phyloP scores from a whole-genome alignment of 1,140 invertebrate genomes.

The Nylanderia fulva region DNA sequence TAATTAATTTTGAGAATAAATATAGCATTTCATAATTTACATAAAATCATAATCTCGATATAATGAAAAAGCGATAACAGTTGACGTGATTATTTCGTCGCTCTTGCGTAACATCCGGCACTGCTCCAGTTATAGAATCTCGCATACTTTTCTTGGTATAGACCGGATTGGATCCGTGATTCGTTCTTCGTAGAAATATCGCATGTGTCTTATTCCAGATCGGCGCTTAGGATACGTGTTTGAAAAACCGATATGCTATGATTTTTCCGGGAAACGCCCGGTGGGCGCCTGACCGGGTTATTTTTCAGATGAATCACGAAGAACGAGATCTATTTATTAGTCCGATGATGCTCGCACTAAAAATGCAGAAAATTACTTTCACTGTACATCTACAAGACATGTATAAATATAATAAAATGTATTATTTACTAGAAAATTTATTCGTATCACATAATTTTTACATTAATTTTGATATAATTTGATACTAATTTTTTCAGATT shows the following conservation, averaged over 20 bases:
- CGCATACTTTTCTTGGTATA: conserved; percentile 34
- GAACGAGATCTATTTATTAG: conserved; percentile 44
- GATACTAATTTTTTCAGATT: too few relatives aligned
- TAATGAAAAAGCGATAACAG: conserved; percentile 5
- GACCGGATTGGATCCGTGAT: conserved; percentile 3
- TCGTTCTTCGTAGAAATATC: conserved; percentile 33
- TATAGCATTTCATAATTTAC: background rate
- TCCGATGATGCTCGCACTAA: background rate
- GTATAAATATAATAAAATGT: background rate
- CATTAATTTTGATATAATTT: too few relatives aligned
- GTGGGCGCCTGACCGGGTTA: conserved; percentile 50
- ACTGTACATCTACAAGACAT: background rate
- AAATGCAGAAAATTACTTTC: background rate
- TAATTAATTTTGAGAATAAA: background rate
- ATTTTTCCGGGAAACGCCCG: conserved; percentile 35
- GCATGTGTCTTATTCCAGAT: background rate
- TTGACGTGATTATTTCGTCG: conserved; percentile 5
- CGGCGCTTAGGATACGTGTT: background rate
- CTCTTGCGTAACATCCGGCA: conserved; percentile 28
- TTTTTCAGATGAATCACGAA: conserved; percentile 68
- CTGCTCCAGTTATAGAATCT: conserved; percentile 49
- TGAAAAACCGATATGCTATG: conserved; percentile 22
- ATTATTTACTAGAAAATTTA: background rate
- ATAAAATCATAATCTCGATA: conserved; percentile 3
- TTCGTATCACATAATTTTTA: background rate